phyloP scores from a whole-genome alignment of 2,888 invertebrate species.

The Agriopis aurantiaria region DNA sequence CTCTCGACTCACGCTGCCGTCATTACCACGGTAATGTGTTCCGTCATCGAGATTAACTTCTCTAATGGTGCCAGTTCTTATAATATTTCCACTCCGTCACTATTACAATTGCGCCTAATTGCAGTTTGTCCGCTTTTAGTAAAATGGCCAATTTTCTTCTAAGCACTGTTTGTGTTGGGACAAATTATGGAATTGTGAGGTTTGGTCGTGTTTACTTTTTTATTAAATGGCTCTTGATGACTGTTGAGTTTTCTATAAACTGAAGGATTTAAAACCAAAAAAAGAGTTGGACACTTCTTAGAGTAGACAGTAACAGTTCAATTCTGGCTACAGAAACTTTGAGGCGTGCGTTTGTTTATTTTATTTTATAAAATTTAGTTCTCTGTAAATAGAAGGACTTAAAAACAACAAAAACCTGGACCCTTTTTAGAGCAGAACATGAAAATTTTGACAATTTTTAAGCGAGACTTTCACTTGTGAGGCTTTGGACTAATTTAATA shows the following conservation, averaged over 20 bases:
- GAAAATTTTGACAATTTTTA: no score
- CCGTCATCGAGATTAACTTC: constrained; percentile 83
- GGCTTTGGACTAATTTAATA: no score
- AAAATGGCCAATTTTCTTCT: constrained; percentile 80
- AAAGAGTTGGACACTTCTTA: neutral
- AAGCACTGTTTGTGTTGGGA: constrained; percentile 68
- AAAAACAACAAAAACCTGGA: no score
- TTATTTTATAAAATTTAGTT: no score
- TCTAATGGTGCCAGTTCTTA: constrained; percentile 73
- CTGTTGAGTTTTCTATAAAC: constrained; percentile 40
- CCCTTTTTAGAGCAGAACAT: no score
- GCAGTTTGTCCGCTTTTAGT: constrained; percentile 83
- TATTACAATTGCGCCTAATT: constrained; percentile 74
- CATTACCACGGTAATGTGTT: constrained; percentile 82
- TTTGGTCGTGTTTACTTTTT: constrained; percentile 50
- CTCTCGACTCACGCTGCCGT: constrained; percentile 78
- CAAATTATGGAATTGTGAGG: constrained; percentile 61
- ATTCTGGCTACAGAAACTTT: no score
- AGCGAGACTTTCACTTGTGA: no score
- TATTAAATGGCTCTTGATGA: constrained; percentile 40
- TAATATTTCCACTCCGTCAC: constrained; percentile 76
- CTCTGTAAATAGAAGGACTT: no score
- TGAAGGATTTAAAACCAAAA: constrained; percentile 47
- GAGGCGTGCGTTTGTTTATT: no score
- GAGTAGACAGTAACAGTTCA: no score